Percentiles rank a stretch among this genome's conserved stretches.
phyloP scores from a whole-genome alignment of 2,113 vertebrate genomes.

The Stigmatopora nigra region DNA sequence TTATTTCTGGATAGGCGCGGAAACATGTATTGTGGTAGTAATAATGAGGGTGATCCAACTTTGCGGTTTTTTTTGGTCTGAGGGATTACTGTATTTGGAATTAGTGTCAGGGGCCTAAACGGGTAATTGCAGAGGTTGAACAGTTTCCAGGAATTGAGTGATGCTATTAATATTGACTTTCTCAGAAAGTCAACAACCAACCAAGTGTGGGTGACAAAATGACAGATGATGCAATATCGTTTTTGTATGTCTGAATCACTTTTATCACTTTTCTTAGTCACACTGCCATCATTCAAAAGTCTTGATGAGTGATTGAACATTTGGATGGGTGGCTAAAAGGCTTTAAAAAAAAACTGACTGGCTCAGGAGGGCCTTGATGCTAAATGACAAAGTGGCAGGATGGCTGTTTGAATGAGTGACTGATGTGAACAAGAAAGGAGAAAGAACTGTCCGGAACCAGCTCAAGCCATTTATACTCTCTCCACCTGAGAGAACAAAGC shows the following conservation, averaged over 20 bases:
- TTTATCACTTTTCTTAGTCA: neutral
- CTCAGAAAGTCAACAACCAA: neutral
- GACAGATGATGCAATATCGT: neutral
- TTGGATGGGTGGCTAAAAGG: conserved; percentile 29
- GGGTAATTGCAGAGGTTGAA: no score
- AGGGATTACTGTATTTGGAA: no score
- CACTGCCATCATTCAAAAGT: neutral
- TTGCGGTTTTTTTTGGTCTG: no score
- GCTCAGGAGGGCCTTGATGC: conserved; percentile 10
- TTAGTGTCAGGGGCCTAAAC: no score
- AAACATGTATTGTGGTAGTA: no score
- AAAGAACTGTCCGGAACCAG: conserved; percentile 15
- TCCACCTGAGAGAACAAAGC: conserved; percentile 31
- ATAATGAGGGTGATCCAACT: no score
- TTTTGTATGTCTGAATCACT: neutral
- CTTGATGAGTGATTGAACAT: neutral
- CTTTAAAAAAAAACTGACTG: conserved; percentile 17
- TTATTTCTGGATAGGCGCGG: no score
- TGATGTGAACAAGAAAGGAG: conserved; percentile 21
- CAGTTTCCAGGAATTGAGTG: neutral
- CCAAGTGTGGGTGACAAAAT: neutral
- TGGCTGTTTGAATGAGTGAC: conserved; percentile 28
- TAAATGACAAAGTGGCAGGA: conserved; percentile 16
- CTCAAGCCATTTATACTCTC: conserved; percentile 16
- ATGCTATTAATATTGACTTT: neutral